phyloP scores from a whole-genome alignment of 2,888 invertebrate genomes.

The Fragum whitleyi region DNA sequence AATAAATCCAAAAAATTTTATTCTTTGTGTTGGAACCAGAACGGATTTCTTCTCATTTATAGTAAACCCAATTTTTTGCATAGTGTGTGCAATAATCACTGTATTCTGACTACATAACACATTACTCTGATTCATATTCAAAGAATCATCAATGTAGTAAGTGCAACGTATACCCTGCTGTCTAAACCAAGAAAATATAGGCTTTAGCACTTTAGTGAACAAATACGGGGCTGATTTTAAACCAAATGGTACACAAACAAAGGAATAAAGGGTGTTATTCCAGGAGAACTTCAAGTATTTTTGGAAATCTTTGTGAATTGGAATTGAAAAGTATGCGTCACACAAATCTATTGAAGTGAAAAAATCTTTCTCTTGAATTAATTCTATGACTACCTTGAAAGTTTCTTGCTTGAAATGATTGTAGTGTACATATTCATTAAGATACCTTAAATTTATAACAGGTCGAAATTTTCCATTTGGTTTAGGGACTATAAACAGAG shows the following conservation, averaged over 20 bases:
- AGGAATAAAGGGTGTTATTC: no score
- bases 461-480: constrained; percentile 25
- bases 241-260: not conserved
- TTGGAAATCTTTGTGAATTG: constrained; percentile 27
- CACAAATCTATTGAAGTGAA: constrained; percentile 31
- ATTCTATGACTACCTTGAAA: constrained; percentile 38
- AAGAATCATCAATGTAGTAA: constrained; percentile 23
- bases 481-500: constrained; percentile 42
- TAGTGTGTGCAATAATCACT: constrained; percentile 12
- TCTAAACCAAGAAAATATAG: constrained; percentile 21
- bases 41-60: constrained; percentile 36
- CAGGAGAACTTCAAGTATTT: constrained; percentile 43
- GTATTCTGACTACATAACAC: constrained; percentile 23
- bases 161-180: constrained; percentile 7
- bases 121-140: constrained; percentile 26
- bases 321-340: no score
- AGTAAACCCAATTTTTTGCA: constrained; percentile 34
- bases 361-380: constrained; percentile 41
- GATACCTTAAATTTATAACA: no score
- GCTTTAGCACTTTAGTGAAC: constrained; percentile 17
- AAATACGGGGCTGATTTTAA: not conserved
- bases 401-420: constrained; percentile 55
- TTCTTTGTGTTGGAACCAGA: no score
- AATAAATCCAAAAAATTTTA: constrained; percentile 61
- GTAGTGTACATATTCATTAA: constrained; percentile 49